Conservation (phyloP, 2,888 invertebrate genomes). For the Ariolimax columbianus region DNA sequence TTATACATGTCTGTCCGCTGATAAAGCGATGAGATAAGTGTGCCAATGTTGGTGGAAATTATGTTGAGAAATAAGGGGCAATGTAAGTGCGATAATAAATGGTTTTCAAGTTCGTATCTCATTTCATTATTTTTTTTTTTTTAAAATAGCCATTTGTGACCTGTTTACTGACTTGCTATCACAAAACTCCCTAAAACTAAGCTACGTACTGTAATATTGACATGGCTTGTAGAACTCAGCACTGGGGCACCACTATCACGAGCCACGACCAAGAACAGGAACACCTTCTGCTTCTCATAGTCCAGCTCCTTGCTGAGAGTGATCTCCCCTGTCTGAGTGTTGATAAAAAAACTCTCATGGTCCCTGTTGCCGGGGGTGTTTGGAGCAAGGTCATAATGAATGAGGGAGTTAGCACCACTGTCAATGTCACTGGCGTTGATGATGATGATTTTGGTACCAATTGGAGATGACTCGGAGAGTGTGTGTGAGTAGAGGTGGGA, state of each 20-base stretch:
- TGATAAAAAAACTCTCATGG: constrained; percentile 87
- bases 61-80: too few relatives aligned
- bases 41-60: too few relatives aligned
- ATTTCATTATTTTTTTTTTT: too few relatives aligned
- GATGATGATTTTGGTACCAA: constrained; percentile 74
- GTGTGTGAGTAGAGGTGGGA: constrained; percentile 67
- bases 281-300: constrained; percentile 80
- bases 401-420: constrained; percentile 79
- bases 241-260: constrained; percentile 91
- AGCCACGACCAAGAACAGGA: constrained; percentile 89
- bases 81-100: too few relatives aligned
- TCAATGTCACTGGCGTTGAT: constrained; percentile 76
- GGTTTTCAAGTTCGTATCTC: too few relatives aligned
- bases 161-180: too few relatives aligned
- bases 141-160: too few relatives aligned
- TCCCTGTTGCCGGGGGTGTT: constrained; percentile 74
- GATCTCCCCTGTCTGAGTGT: constrained; percentile 87
- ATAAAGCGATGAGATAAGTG: too few relatives aligned
- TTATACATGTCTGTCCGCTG: too few relatives aligned
- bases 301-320: constrained; percentile 64
- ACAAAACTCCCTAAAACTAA: too few relatives aligned
- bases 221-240: constrained; percentile 88
- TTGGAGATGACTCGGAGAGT: constrained; percentile 76
- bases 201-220: constrained; percentile 84
- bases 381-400: constrained; percentile 85